Evolutionary conservation across 1,140 invertebrate genomes (phyloP).

Genomic region (Artemia franciscana): DNA sequence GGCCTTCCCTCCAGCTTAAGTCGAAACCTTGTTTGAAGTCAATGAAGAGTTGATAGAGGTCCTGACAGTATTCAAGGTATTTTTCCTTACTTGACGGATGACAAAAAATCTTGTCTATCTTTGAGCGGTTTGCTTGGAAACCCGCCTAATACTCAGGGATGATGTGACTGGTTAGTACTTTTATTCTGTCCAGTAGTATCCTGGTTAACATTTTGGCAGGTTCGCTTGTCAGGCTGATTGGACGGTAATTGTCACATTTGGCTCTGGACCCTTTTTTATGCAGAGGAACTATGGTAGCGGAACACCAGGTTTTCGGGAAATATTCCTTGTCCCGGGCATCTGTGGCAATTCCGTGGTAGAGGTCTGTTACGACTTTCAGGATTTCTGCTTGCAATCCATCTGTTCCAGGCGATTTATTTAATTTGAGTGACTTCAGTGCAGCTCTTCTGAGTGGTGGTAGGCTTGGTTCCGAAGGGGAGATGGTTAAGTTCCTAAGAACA

Average conservation of each 20-base stretch:
- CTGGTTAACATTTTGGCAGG: background rate
- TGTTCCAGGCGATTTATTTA: background rate
- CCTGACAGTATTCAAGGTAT: too few relatives aligned
- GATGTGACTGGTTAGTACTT: background rate
- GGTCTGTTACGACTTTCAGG: background rate
- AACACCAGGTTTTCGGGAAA: background rate
- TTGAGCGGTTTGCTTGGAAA: background rate
- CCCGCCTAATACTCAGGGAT: background rate
- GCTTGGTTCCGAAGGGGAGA: background rate
- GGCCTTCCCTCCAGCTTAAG: too few relatives aligned
- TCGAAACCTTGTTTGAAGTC: too few relatives aligned
- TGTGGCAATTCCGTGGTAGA: background rate
- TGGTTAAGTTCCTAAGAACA: background rate
- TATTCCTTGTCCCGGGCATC: background rate
- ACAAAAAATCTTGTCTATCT: background rate
- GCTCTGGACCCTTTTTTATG: background rate
- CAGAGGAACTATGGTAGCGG: too few relatives aligned
- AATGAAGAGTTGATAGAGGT: too few relatives aligned
- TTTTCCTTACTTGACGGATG: too few relatives aligned
- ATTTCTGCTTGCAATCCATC: background rate
- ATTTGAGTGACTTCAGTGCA: background rate
- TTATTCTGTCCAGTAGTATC: background rate
- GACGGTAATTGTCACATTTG: background rate
- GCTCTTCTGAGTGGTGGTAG: background rate
- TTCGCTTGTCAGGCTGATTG: background rate